Evolutionary conservation across 2,113 vertebrate species (phyloP).

Genomic region (Acanthochromis polyacanthus): DNA sequence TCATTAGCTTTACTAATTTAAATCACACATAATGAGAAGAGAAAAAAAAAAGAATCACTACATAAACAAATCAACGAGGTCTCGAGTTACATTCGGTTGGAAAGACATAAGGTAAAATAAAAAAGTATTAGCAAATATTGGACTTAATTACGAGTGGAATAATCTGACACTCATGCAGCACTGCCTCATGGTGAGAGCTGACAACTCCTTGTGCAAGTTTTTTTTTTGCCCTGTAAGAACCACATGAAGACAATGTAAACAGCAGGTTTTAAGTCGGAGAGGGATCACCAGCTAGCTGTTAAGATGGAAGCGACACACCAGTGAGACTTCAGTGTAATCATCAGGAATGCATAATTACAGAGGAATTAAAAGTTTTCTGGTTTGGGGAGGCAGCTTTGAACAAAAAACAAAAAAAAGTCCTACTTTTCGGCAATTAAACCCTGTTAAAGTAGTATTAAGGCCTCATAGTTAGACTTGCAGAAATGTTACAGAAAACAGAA

Average conservation of each 20-base stretch:
- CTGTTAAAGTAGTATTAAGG: conserved; percentile 84
- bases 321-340: conserved; percentile 35
- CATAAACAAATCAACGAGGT: conserved; percentile 49
- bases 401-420: conserved; percentile 38
- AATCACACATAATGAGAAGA: conserved; percentile 32
- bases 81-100: conserved; percentile 57
- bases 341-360: conserved; percentile 68
- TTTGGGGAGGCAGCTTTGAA: conserved; percentile 71
- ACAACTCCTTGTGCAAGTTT: conserved; percentile 43
- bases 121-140: conserved; percentile 33
- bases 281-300: conserved; percentile 47
- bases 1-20: conserved; percentile 39
- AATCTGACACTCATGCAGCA: conserved; percentile 29
- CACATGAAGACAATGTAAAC: conserved; percentile 52
- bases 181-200: conserved; percentile 17
- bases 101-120: conserved; percentile 34
- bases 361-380: conserved; percentile 52
- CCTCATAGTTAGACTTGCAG: conserved; percentile 85
- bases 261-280: conserved; percentile 36
- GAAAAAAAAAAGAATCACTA: conserved; percentile 45
- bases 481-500: conserved; percentile 67
- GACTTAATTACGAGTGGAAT: conserved; percentile 28
- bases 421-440: conserved; percentile 75
- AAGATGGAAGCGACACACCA: conserved; percentile 37
- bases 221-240: conserved; percentile 21